Base-by-base conservation (phyloP, 2,888 invertebrate genomes). In the Euproctis similis region DNA sequence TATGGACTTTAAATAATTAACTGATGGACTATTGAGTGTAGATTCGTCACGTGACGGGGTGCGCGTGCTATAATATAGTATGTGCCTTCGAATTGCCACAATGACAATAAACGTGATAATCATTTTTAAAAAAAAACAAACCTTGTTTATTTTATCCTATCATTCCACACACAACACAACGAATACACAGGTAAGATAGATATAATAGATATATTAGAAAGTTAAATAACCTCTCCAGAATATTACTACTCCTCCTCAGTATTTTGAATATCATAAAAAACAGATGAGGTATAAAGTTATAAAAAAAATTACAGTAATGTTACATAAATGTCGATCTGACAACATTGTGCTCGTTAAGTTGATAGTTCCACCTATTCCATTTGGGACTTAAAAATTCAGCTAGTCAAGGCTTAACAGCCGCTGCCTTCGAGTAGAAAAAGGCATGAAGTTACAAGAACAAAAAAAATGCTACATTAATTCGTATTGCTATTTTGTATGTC, bases 81-180 rank as follows among this genome's bases (percentile, higher is more conserved):
- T 82, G 81, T 82, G 82, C 82, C 78, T 81, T 76, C 78, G 81
- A 76, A 82, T 84, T 84, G 84, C 81, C 53, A 55, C 39, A 60
- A 52, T 45, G 51, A 80, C 82, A 84, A 84, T 82, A 84, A 84
- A 84, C 81, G 84, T 84, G 73, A 80, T 77, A 68, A 74, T 76
- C 80, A 71, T 68, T 63, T 51, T 56, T 14, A 14, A 14, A 14
- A 14, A 6, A n/a, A n/a, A n/a, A 50, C 55, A 50, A 55, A 40
- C 31, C 42, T 53, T 55, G 50, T 60, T 60, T 44, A 41, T 43
- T 55, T 53, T 48, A 35, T 41, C 41, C 42, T 27, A 31, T 45
- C 36, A 36, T 32, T 38, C 36, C 28, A 36, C 32, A n/a, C n/a
- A n/a, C n/a, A n/a, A n/a, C n/a, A n/a, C n/a, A n/a, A n/a, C 6